Base-by-base conservation (phyloP, 2,888 invertebrate species). In the Agonum fuliginosum region DNA sequence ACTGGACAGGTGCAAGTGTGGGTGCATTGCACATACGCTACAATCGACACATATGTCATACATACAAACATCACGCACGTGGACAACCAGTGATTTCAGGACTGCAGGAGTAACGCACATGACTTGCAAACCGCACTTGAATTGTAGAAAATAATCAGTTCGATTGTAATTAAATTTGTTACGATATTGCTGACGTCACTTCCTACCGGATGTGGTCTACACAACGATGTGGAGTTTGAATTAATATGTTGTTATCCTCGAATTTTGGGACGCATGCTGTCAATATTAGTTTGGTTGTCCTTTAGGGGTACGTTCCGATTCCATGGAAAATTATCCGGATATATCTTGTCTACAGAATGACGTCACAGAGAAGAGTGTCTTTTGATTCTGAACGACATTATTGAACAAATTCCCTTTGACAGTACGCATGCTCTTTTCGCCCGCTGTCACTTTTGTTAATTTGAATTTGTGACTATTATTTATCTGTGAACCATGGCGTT, bases 121-220 rank as follows among this genome's bases (percentile, higher is more conserved):
- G 71, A 71, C 71, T 71, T 71, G 71, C 71, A 71, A 71, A 71
- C 71, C 71, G 19, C 71, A 71, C 20, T 30, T 30, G 12, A 67
- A 62, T 20, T 67, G 20, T 17, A 67, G 67, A 41, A 70, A 70
- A 70, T 70, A 70, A 70, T 70, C 70, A 70, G 22, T 62, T 20
- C 43, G 41, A 70, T 70, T 70, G 46, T 70, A 70, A 70, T 70
- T 70, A 70, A 72, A 41, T 72, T 54, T 14, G 72, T 54, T 51
- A 46, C 46, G 48, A 48, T 70, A 51, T 12, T 72, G 72, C 37
- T 58, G 72, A 72, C 58, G 72, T 72, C 72, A 72, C 27, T 54
- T 72, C 72, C 72, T 12, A 22, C 54, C 58, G 54, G 70, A 70
- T 70, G 67, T 67, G 41, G 54, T 54, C n/a, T 54, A 22, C 4